Base-by-base conservation (phyloP, 1,140 invertebrate genomes). In the Meteorus sp. region DNA sequence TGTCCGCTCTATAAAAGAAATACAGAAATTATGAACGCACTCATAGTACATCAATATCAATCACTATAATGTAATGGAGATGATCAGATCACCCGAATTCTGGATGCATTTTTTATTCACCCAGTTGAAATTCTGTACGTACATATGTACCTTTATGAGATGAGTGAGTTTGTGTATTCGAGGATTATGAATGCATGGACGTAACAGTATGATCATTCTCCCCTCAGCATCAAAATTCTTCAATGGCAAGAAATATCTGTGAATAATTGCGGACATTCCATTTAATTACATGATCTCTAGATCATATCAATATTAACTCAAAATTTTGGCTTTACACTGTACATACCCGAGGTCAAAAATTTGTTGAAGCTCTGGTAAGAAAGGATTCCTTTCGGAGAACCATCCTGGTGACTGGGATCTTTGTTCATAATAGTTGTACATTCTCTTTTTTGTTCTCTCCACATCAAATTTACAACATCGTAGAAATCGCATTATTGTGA, bases 381-480 rank as follows among this genome's bases (percentile, higher is more conserved):
- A 64, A 2, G 87, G 86, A 77, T 89, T 78, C 52, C 85, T 77
- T 51, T 85, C 79, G 4, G 61, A 45, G 65, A 84, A 88, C 86
- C 87, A 88, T 67, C 86, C 83, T 0, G 82, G 72, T 22, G 78
- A 63, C 39, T 78, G 73, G 0, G 70, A 64, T 39, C 83, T 74
- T 71, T 88, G 83, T 45, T 72, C 72, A 58, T 85, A 84, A 66
- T 83, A 87, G 60, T 83, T 86, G 47, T 66, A 72, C 0, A 88
- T 65, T 66, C 86, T 88, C 22, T 55, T 70, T 63, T 86, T 85
- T 0, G 84, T 74, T 62, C 74, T 80, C 6, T 85, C 81, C 0
- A 83, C 52, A 60, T 86, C 76, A 64, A 83, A 88, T 70, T 88
- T 88, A 48, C 84, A 84, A 19, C 79, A 78, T 35, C 85, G 74